Base-by-base conservation (phyloP, 2,888 invertebrate species). In the Callimorpha dominula region DNA sequence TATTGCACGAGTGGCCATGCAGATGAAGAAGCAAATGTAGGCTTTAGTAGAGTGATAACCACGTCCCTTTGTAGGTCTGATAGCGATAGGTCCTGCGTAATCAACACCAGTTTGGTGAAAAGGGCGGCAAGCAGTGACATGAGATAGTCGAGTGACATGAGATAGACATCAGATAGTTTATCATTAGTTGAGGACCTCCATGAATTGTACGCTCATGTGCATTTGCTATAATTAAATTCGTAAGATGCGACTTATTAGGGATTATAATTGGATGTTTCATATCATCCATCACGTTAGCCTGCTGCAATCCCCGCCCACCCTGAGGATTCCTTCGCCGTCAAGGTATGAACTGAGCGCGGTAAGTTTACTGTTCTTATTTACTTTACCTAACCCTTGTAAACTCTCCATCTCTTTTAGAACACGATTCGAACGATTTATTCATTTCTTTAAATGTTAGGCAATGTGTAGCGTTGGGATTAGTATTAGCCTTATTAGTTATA, bases 11-110 rank as follows among this genome's bases (percentile, higher is more conserved):
- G 31, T 31, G 31, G 31, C 31, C 78, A 80, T 76, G 57, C 86
- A 86, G 5, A 81, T 65, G 63, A 80, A 80, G 1, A 80, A 43
- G 40, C 81, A 80, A 6, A 79, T 77, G 52, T 77, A 81, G 31
- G 79, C 78, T n/a, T 82, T 81, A 11, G 54, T 68, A 3, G 77
- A 43, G 42, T 75, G 70, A 20, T 73, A 54, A 5, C 80, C 82
- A 20, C 86, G 67, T 1, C 81, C 78, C 6, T 72, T 75, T 0
- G 75, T 73, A n/a, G 70, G 65, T 68, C 78, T 66, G 6, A 80
- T 68, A 0, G 52, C 54, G 11, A 81, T 70, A 2, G 79, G 80
- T 15, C 75, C 80, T 8, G 79, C 78, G 20, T 77, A 82, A 15
- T 82, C 78, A 0, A 81, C 78, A 78, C 78, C 0, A 78, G 77